Evolutionary conservation across 2,113 vertebrate genomes (phyloP), one percentile per base, ranked within the genome.

Genomic region (Bos javanicus): DNA sequence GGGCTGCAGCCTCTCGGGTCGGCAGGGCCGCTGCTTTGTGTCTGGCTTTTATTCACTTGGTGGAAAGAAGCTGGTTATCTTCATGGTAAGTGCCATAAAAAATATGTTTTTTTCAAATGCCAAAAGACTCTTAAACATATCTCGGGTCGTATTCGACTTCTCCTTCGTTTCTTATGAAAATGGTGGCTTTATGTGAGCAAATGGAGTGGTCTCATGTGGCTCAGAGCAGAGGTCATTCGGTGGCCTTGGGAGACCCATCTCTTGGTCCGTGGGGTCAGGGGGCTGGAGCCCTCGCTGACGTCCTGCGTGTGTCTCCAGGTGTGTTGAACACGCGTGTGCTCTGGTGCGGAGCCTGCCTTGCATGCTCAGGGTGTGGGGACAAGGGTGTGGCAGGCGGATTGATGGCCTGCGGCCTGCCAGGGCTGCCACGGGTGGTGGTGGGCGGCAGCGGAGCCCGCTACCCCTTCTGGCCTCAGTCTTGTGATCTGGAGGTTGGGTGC

Each of bases 371-470:
- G 16, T 39, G 15, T 60, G n/a, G 30, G 39, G 60, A 17, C 0
- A 13, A 64, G 2, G 43, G n/a, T 21, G 15, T 17, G 11, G 19
- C 4, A 3, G 43, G 85, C 0, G 0, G 2, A 23, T 10, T 11
- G 74, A 15, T 33, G 85, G 16, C 21, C 3, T 1, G 54, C 36
- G 36, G 12, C 33, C 71, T n/a, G 7, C 23, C 14, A 5, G 25
- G 57, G 43, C 80, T 3, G 5, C 7, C 25, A 0, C 0, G 1
- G 74, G 5, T 25, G 26, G n/a, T 2, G 4, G 5, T 39, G 5
- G 30, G 71, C 25, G 5, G 21, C 60, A 14, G 71, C 2, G 1
- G 33, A 57, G 8, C 23, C 26, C 9, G 23, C 43, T 8, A 3
- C 30, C 52, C 9, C 74, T 21, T 26, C 3, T 23, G 50, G 76